Base-by-base conservation (phyloP, 2,888 invertebrate species). In the Harpalus rubripes region DNA sequence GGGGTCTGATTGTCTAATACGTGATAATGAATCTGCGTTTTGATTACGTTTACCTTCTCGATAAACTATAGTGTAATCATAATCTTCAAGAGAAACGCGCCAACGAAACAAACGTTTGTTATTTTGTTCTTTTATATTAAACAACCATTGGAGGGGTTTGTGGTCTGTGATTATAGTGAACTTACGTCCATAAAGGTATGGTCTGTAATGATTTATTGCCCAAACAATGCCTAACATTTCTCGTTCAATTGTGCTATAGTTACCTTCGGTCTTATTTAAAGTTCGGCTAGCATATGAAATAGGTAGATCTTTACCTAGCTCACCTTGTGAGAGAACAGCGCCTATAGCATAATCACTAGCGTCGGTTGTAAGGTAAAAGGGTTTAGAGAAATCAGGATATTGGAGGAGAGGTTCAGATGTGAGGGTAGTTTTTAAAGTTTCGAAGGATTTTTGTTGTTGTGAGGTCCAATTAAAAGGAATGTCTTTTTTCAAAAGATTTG, bases 311-410 rank as follows among this genome's bases (percentile, higher is more conserved):
- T 79, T 68, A 39, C 18, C 7, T 18, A 44, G 39, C 8, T 74
- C 65, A 26, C 76, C 81, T 79, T 84, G 84, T 15, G 84, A 80
- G 7, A 84, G 32, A n/a, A 84, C 72, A 10, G 44, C 68, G 26
- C 85, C 84, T n/a, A 84, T 84, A 10, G 85, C 79, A 61, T 61
- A 56, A 26, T 81, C 44, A 61, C 52, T 52, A 10, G 81, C 81
- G 56, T 86, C 80, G 6, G 84, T 84, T 8, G 80, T 84, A 16
- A 86, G 15, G 10, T 59, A 12, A 76, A 86, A 80, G n/a, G 16
- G 26, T 81, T 84, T 81, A n/a, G 44, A 32, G n/a, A 86, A 86
- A 76, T 86, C 58, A 10, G 81, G 86, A n/a, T 81, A 86, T 63
- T 84, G 72, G 18, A 86, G 26, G 15, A 86, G 78, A 39, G 85